Conservation (phyloP, 1,140 invertebrate genomes). For the Zeugodacus cucurbitae region DNA sequence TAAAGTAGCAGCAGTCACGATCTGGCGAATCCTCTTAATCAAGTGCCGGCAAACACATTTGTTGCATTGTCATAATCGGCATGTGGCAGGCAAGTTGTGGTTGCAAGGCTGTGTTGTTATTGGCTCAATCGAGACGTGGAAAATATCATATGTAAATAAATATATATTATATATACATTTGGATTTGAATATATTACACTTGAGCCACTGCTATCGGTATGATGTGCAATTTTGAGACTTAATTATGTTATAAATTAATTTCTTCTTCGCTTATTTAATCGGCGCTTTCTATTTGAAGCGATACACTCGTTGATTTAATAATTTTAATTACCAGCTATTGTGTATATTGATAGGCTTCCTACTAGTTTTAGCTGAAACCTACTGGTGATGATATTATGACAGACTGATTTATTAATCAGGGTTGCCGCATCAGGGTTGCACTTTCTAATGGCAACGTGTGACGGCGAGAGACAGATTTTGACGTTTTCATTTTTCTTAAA, state of each 20-base stretch:
- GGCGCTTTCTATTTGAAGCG: too few species aligned
- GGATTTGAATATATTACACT: neutral
- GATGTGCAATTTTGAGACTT: neutral
- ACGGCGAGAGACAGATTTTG: too few species aligned
- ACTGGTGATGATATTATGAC: too few species aligned
- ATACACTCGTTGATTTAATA: too few species aligned
- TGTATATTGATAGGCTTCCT: too few species aligned
- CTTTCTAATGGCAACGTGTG: too few species aligned
- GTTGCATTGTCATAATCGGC: conserved; percentile 19
- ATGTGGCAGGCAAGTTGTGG: neutral
- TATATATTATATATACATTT: neutral
- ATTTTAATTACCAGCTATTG: too few species aligned
- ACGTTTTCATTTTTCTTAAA: too few species aligned
- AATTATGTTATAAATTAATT: neutral
- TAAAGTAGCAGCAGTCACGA: conserved; percentile 34
- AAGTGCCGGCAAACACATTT: neutral
- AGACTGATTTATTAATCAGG: too few species aligned
- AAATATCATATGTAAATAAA: neutral
- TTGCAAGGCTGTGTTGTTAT: neutral
- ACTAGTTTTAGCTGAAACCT: too few species aligned
- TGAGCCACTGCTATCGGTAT: neutral
- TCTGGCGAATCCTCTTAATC: conserved; percentile 7
- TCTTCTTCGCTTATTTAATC: neutral
- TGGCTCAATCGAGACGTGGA: neutral
- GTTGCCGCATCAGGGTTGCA: too few species aligned